Evolutionary conservation across 2,797 vertebrate genomes (phyloP), one percentile per base, ranked within the genome.

Genomic region (Myripristis murdjan): DNA sequence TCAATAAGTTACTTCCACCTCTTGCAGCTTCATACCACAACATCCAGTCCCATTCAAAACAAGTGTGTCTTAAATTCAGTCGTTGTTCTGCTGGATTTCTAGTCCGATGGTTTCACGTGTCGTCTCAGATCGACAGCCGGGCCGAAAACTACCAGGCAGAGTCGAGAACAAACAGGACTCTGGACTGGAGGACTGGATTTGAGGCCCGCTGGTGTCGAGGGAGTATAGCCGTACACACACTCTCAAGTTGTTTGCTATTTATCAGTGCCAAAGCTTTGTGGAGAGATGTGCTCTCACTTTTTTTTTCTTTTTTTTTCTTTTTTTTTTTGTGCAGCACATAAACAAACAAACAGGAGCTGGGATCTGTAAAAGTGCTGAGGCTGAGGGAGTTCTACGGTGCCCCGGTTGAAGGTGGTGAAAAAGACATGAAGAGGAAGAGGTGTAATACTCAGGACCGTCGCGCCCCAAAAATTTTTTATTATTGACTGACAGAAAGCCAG

Each of bases 91-190:
- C 28, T 31, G 56, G 14, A 52, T 68, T 65, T 65, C 55, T 79
- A 77, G 70, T 75, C 81, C 73, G 81, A 71, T 83, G 73, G 65
- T 48, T 73, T 69, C 75, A 71, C 54, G 53, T 31, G 54, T 71
- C 79, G 68, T 59, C 16, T 10, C 56, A 37, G 59, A 70, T 83
- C 68, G 78, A 55, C 62, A 63, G 41, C 39, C 54, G 62, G 48
- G 57, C 31, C 46, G 46, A 63, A 55, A 46, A 64, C 43, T 58
- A n/a, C 53, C 33, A 63, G 60, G 43, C n/a, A 20, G 46, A 60
- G 46, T 20, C 28, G 54, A 60, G 64, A 53, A 15, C 31, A 43
- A 49, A 47, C 43, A 51, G 49, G 14, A 1, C 51, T 58, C 60
- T 44, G 51, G 39, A 54, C n/a, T 58, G 28, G 6, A 24, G 22